A percentile compares a stretch with the other conserved stretches of the same genome.
Conservation (phyloP, 2,113 vertebrate genomes). For the Nestor notabilis region DNA sequence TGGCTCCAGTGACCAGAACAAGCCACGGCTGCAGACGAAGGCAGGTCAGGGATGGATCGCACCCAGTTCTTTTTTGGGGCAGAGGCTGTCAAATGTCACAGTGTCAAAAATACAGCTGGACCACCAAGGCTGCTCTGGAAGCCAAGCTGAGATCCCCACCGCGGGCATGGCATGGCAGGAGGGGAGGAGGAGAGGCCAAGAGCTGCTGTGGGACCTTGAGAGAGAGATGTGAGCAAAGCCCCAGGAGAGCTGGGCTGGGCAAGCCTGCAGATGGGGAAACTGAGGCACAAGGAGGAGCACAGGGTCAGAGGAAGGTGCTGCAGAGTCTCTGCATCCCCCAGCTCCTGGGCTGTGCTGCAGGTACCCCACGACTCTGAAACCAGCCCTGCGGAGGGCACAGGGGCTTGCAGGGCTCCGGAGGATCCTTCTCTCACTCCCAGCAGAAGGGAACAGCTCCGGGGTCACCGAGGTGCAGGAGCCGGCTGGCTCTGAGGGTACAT, state of each 20-base stretch:
- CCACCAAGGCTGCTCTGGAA: not conserved
- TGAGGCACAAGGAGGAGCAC: not conserved
- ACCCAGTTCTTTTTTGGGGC: not conserved
- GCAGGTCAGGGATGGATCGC: not conserved
- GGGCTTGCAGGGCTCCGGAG: not conserved
- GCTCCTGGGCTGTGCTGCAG: not conserved
- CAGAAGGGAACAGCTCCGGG: not conserved
- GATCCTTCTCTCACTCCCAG: not conserved
- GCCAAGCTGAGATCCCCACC: not conserved
- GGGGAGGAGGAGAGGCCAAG: not conserved
- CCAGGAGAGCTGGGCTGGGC: not conserved
- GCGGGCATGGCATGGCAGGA: not conserved
- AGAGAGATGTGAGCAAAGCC: not conserved
- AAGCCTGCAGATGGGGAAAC: not conserved
- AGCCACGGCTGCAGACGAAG: not conserved
- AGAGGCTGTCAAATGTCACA: not conserved
- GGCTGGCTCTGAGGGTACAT: not conserved
- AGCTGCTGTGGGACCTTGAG: not conserved
- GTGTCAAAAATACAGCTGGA: not conserved
- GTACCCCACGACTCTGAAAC: not conserved
- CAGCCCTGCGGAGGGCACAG: fast-evolving
- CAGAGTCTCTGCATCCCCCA: not conserved
- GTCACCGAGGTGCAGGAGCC: not conserved
- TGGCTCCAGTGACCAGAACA: slow-evolving; percentile 15
- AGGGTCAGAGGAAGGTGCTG: not conserved